Conservation (phyloP, 2,888 invertebrate genomes). For the Caenorhabditis doughertyi region DNA sequence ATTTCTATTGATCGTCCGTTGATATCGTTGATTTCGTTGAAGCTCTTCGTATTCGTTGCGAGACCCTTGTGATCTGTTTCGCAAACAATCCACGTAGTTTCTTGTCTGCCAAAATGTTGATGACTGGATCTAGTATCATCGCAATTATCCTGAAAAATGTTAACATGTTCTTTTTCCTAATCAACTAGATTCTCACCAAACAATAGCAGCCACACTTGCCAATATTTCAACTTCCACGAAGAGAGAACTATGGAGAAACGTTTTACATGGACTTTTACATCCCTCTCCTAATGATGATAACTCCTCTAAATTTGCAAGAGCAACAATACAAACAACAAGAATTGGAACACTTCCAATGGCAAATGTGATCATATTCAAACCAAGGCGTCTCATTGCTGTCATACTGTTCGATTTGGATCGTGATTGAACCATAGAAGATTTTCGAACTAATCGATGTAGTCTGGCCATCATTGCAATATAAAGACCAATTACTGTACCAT, state of each 20-base stretch:
- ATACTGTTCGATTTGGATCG: conserved; percentile 60
- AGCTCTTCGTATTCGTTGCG: conserved; percentile 38
- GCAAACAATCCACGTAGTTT: conserved; percentile 59
- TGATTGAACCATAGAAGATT: conserved; percentile 47
- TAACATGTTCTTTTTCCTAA: too few relatives aligned
- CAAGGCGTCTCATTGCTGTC: conserved; percentile 76
- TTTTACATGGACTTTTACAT: conserved; percentile 74
- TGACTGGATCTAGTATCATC: conserved; percentile 78
- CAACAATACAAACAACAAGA: conserved; percentile 75
- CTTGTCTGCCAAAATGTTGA: conserved; percentile 76
- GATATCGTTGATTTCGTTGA: conserved; percentile 60
- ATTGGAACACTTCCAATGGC: conserved; percentile 76
- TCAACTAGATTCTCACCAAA: conserved; percentile 69
- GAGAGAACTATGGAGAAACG: conserved; percentile 72
- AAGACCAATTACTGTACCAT: conserved; percentile 72
- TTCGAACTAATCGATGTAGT: conserved; percentile 49
- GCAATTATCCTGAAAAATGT: conserved; percentile 71
- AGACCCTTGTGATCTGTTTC: conserved; percentile 37
- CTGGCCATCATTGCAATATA: conserved; percentile 72
- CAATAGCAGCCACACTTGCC: conserved; percentile 76
- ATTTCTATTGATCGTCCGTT: conserved; percentile 54
- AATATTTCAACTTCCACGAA: conserved; percentile 78
- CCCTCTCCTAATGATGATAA: conserved; percentile 72
- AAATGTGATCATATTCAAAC: conserved; percentile 76
- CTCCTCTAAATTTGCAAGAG: conserved; percentile 71